Evolutionary conservation across 1,140 invertebrate species (phyloP), one percentile per base, ranked within the genome.

Genomic region (Carposina sasakii): DNA sequence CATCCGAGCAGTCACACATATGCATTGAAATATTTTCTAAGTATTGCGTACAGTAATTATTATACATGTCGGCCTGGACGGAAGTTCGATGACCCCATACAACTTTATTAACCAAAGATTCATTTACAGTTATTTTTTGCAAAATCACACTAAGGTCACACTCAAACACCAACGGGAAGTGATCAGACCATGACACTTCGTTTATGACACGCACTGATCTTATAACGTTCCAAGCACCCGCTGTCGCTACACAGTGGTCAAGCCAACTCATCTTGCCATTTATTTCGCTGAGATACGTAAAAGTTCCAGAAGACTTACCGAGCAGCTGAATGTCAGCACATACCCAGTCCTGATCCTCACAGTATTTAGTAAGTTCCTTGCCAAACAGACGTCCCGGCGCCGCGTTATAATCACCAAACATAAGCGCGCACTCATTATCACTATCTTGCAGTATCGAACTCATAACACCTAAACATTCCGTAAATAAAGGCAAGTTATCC

Each of bases 301-400:
- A 24, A 10, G 40, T 24, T 13, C 16, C 40, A 20, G 40, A 42
- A 4, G 21, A 19, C 3, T 19, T 16, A 22, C 40, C 40, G 4
- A 42, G 19, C 22, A 42, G 10, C 3, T 6, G 5, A 4, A 26
- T 6, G 17, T 42, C 40, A 3, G 23, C 23, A 26, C 23, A 42
- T 42, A 20, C 20, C 40, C 40, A 42, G 12, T 42, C 23, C 23
- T 26, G 23, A n/a, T 42, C 23, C 13, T 22, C 8, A 28, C 40
- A 42, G 13, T 9, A 24, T 5, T 5, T 17, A 8, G 3, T 10
- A 3, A 42, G 23, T 26, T 42, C 40, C 20, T 20, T 22, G 20
- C 23, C 20, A 28, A 42, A 42, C 8, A 15, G 8, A 22, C 3
- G n/a, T 5, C 15, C 8, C 12, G 16, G 2, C 6, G 23, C 40